Base-by-base conservation (phyloP, 2,888 invertebrate genomes). In the Drosophila barbarae region DNA sequence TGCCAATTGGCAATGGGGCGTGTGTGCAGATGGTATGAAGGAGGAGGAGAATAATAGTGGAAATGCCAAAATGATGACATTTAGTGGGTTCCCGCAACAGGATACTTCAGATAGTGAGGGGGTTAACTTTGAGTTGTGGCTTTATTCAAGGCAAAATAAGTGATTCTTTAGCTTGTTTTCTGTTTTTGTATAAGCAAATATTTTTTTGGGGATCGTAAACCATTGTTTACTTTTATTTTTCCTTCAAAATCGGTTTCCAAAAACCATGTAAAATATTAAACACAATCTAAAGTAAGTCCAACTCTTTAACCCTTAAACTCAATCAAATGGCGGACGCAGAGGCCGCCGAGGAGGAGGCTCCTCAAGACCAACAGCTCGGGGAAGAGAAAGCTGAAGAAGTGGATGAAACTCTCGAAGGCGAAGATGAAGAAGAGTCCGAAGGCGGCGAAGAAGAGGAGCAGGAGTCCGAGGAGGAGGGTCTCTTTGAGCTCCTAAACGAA, bases 401-500 rank as follows among this genome's bases (percentile, higher is more conserved):
- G 5, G 36, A 36, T 0, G 49, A 36, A 26, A 1, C 26, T 42
- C 9, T 42, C 10, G 23, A 47, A 2, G 39, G 1, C 0, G 57
- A 60, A 10, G 26, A 26, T 10, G 46, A 30, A 18, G 30, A 18
- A 3, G 32, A 36, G 12, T 21, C n/a, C 2, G 36, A 50, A 3
- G 36, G 21, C 12, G 36, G 5, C 7, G 30, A 30, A 10, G 59
- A 35, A 0, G 47, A 34, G 0, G 39, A 49, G 13, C 10, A 47
- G 15, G 34, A 44, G 4, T 13, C 32, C 1, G 60, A 52, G 5
- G 70, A 66, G 15, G 39, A 69, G 15, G 39, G 67, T 30, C 55
- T 36, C 0, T 74, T 63, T 8, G 72, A 76, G 7, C 46, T 46
- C 1, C 28, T 69, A 0, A 23, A 59, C 9, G 38, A 55, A 35